phyloP scores from a whole-genome alignment of 2,113 vertebrate genomes.

The Sebastes schlegelii region DNA sequence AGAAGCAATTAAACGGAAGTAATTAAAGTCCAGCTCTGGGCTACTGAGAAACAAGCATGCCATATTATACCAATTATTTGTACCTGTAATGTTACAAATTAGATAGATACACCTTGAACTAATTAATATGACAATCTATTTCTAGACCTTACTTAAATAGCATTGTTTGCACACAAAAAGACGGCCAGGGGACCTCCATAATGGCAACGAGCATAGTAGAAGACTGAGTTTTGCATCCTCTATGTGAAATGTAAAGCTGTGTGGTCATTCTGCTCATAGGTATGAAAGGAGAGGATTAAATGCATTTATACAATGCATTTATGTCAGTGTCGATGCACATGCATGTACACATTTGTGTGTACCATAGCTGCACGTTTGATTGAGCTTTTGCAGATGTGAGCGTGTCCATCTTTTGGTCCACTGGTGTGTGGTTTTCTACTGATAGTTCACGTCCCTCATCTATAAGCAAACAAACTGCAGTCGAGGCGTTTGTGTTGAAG shows the following conservation, averaged over 20 bases:
- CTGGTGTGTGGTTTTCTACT: slow-evolving; percentile 28
- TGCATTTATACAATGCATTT: slow-evolving; percentile 9
- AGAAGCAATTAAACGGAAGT: neutral
- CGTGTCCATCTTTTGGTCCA: neutral
- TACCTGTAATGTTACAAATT: neutral
- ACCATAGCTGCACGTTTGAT: slow-evolving; percentile 8
- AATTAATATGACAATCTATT: neutral
- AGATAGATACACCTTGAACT: neutral
- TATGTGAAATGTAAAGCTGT: neutral
- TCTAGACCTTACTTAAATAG: neutral
- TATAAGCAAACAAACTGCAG: slow-evolving; percentile 31
- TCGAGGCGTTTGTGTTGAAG: neutral
- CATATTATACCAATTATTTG: neutral
- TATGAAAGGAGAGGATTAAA: neutral
- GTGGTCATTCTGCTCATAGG: neutral
- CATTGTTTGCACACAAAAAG: slow-evolving; percentile 3
- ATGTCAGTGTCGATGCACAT: neutral
- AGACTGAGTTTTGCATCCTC: slow-evolving; percentile 10
- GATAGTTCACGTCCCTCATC: slow-evolving; percentile 8
- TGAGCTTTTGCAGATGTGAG: slow-evolving; percentile 16
- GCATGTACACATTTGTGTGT: neutral
- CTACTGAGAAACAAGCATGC: neutral
- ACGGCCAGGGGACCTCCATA: slow-evolving; percentile 5
- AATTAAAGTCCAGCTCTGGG: too few relatives aligned
- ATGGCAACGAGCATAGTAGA: slow-evolving; percentile 11